Evolutionary conservation across 2,113 vertebrate species (phyloP).

Genomic region (Neodon shergylaensis): DNA sequence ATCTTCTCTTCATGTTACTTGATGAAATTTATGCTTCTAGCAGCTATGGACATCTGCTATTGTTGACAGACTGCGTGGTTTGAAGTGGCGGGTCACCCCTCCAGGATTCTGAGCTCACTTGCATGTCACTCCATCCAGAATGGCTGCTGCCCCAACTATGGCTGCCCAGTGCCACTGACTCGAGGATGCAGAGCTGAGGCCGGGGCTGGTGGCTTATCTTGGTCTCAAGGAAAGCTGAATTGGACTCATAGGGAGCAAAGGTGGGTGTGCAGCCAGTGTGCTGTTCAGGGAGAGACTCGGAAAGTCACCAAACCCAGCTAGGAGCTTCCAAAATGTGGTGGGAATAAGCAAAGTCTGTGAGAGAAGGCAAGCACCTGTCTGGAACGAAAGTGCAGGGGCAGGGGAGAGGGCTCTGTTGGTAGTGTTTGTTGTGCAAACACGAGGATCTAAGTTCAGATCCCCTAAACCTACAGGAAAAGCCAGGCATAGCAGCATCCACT

Average conservation of each 20-base stretch:
- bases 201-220: fast-evolving
- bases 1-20: neutral
- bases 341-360: fast-evolving
- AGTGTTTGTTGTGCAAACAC: no score
- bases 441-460: no score
- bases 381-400: fast-evolving
- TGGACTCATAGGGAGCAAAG: fast-evolving
- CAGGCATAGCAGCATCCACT: no score
- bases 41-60: fast-evolving
- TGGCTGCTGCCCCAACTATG: fast-evolving
- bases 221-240: neutral
- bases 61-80: neutral
- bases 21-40: neutral
- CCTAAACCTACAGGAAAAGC: no score
- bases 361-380: neutral
- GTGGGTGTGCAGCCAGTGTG: neutral
- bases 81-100: neutral
- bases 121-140: neutral
- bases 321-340: neutral
- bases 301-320: neutral
- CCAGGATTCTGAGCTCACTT: neutral
- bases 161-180: fast-evolving
- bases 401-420: neutral
- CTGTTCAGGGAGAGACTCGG: neutral
- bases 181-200: fast-evolving